Conservation (phyloP, 2,888 invertebrate genomes). For the Lochmaea capreae region DNA sequence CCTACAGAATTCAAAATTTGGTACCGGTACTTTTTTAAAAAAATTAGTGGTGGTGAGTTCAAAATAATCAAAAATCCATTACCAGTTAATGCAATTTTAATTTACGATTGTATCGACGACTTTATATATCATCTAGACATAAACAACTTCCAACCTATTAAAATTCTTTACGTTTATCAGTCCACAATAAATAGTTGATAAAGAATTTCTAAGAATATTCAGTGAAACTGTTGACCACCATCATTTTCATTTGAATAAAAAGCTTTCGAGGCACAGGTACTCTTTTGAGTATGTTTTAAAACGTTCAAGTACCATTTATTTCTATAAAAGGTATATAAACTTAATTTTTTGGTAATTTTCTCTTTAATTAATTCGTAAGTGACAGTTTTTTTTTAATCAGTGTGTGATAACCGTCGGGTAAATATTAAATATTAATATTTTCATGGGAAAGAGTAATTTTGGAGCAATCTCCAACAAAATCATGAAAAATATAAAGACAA, state of each 20-base stretch:
- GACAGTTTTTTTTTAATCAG: too few species aligned
- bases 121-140: not conserved
- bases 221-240: not conserved
- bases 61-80: constrained; percentile 6
- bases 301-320: too few species aligned
- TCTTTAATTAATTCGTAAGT: too few species aligned
- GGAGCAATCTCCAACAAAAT: too few species aligned
- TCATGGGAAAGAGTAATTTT: too few species aligned
- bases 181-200: constrained; percentile 7
- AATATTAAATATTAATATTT: too few species aligned
- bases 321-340: too few species aligned
- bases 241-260: not conserved
- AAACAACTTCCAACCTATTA: constrained; percentile 9
- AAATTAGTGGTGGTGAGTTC: not conserved
- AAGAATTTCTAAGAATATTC: constrained; percentile 6
- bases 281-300: not conserved
- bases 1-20: not conserved
- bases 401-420: too few species aligned
- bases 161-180: constrained; percentile 12
- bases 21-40: too few species aligned
- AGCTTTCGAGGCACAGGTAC: not conserved
- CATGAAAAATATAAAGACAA: too few species aligned
- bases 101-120: not conserved
- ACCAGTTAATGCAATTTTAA: constrained; percentile 4
- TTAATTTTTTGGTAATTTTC: too few species aligned